Evolutionary conservation across 2,113 vertebrate genomes (phyloP).

Genomic region (Sialia sialis): DNA sequence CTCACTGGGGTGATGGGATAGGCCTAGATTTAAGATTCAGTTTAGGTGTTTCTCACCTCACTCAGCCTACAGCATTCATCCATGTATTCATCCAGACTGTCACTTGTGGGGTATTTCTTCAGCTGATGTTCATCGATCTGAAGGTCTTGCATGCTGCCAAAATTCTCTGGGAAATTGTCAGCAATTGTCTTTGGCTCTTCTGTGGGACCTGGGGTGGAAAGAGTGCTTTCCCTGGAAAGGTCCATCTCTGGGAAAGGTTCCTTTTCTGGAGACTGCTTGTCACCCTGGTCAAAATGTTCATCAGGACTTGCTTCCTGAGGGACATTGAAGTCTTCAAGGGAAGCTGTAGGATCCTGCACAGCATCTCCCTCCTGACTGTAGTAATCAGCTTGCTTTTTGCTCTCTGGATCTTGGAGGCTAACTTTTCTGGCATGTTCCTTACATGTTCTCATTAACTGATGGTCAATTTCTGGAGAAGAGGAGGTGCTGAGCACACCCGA

Average conservation of each 20-base stretch:
- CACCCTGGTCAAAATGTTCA: not conserved
- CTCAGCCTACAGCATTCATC: constrained; percentile 85
- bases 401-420: not conserved
- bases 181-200: constrained; percentile 33
- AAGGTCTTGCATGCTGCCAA: constrained; percentile 42
- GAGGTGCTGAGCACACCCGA: constrained; percentile 74
- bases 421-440: constrained; percentile 21
- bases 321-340: not conserved
- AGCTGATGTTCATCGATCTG: constrained; percentile 52
- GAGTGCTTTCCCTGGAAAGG: not conserved
- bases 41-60: constrained; percentile 73
- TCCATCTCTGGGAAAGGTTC: not conserved
- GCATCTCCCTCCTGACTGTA: not conserved
- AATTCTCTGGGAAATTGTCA: constrained; percentile 15
- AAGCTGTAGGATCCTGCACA: not conserved
- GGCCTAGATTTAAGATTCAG: not conserved
- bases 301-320: constrained; percentile 20
- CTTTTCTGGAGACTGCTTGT: not conserved
- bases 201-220: not conserved
- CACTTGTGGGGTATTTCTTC: constrained; percentile 72
- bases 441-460: constrained; percentile 45
- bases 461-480: constrained; percentile 63
- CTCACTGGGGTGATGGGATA: not conserved
- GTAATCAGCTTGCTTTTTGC: not conserved
- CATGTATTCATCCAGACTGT: constrained; percentile 87